These are phyloP conservation scores for Ectobius pallidus DNA, from an alignment of 2,888 invertebrate genomes.

Conservation along the genomic window DNA sequence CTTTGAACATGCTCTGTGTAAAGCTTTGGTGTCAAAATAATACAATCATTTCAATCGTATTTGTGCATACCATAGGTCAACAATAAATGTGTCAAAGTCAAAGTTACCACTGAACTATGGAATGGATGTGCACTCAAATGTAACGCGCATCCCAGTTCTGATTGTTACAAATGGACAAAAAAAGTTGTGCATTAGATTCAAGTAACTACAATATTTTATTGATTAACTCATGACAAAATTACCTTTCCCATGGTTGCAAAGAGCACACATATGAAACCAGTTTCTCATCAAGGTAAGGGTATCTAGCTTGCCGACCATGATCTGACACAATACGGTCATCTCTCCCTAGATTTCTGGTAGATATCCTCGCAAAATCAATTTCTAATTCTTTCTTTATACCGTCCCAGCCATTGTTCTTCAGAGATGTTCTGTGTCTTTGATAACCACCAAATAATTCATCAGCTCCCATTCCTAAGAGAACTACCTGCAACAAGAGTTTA, in stretches of 20 bases:
- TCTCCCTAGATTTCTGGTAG: conserved; percentile 88
- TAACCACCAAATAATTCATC: conserved; percentile 98
- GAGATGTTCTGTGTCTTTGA: conserved; percentile 80
- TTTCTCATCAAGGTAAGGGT: conserved; percentile 41
- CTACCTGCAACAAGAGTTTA: conserved; percentile 60
- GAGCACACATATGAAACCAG: conserved; percentile 63
- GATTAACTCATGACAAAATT: no score
- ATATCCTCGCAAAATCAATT: conserved; percentile 84
- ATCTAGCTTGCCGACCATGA: conserved; percentile 80
- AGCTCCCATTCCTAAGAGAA: conserved; percentile 92
- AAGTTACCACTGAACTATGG: no score
- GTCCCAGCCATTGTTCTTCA: conserved; percentile 61
- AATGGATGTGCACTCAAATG: no score
- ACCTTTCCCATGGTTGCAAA: conserved; percentile 73
- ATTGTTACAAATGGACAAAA: no score
- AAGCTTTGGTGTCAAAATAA: no score
- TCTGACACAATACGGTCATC: conserved; percentile 94
- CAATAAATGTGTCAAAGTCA: no score
- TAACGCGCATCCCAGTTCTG: no score
- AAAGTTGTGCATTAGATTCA: no score
- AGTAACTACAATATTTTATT: not conserved
- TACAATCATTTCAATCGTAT: no score
- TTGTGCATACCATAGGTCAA: no score
- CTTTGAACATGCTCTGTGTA: no score
- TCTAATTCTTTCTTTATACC: conserved; percentile 68